Percentiles rank a stretch among this genome's conserved stretches.
phyloP scores from a whole-genome alignment of 2,888 invertebrate species.

The Watsonalla cultraria region DNA sequence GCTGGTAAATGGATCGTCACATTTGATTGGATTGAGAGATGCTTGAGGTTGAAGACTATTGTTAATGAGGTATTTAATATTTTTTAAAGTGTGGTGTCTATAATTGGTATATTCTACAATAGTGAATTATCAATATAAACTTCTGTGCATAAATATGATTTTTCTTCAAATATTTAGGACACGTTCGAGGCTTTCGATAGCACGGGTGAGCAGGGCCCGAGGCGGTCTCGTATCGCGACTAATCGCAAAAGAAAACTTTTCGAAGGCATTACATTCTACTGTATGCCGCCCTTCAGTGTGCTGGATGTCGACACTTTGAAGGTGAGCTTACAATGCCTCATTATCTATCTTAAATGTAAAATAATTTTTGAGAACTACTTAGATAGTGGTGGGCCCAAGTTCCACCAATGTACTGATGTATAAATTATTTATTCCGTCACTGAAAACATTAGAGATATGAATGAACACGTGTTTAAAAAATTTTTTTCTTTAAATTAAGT shows the following conservation, averaged over 20 bases:
- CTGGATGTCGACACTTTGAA: slow-evolving; percentile 50
- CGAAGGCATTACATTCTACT: slow-evolving; percentile 70
- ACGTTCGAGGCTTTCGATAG: slow-evolving; percentile 74
- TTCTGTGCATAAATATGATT: not conserved
- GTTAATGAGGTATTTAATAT: slow-evolving; percentile 54
- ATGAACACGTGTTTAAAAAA: too few relatives aligned
- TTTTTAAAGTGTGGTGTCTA: too few relatives aligned
- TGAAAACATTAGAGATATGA: too few relatives aligned
- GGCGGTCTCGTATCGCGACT: slow-evolving; percentile 54
- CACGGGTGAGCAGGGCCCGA: slow-evolving; percentile 73
- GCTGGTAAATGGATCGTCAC: slow-evolving; percentile 78
- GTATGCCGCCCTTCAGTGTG: slow-evolving; percentile 67
- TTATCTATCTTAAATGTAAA: not conserved
- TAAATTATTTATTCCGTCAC: too few relatives aligned
- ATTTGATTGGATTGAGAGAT: slow-evolving; percentile 74
- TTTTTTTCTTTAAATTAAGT: too few relatives aligned
- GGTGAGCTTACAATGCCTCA: slow-evolving; percentile 29
- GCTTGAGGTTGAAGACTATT: slow-evolving; percentile 51
- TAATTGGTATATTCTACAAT: too few relatives aligned
- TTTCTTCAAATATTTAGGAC: slow-evolving; percentile 38
- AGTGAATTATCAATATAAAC: too few relatives aligned
- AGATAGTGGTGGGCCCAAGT: too few relatives aligned
- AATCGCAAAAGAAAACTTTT: slow-evolving; percentile 49
- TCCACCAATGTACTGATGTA: too few relatives aligned
- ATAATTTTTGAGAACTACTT: too few relatives aligned